Conservation (phyloP, 2,888 invertebrate genomes). For the Apamea epomidion region DNA sequence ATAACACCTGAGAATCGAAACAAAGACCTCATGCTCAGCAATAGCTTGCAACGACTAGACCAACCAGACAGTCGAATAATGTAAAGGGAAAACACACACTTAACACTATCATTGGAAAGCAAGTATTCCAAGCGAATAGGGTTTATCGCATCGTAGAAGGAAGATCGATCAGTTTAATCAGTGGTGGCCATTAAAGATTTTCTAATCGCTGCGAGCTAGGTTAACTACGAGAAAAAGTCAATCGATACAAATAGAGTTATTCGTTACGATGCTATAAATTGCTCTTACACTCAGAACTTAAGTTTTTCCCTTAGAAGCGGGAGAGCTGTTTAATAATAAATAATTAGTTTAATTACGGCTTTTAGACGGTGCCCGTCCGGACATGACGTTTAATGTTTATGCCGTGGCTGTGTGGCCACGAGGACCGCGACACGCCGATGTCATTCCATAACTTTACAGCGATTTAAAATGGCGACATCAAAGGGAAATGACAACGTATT, state of each 20-base stretch:
- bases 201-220: constrained; percentile 56
- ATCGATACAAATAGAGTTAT: constrained; percentile 80
- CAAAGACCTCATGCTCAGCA: not conserved
- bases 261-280: constrained; percentile 79
- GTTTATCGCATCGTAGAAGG: constrained; percentile 37
- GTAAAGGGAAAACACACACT: not conserved
- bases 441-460: constrained; percentile 23
- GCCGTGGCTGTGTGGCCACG: constrained; percentile 46
- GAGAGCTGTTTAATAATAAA: constrained; percentile 86
- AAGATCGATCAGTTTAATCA: constrained; percentile 55
- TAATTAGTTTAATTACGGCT: constrained; percentile 89
- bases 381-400: constrained; percentile 71
- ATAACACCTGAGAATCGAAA: not conserved
- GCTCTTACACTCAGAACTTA: constrained; percentile 75
- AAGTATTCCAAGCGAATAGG: constrained; percentile 42
- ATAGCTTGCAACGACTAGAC: not conserved
- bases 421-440: constrained; percentile 44
- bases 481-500: constrained; percentile 48
- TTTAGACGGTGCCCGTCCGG: constrained; percentile 80
- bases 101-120: not conserved
- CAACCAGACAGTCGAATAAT: not conserved
- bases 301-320: constrained; percentile 80
- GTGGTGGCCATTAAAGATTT: constrained; percentile 57
- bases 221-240: constrained; percentile 72
- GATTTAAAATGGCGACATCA: constrained; percentile 50